A percentile compares a stretch with the other conserved stretches of the same genome.
Conservation (phyloP, 2,888 invertebrate species). For the Lepidocyrtinus sp. region DNA sequence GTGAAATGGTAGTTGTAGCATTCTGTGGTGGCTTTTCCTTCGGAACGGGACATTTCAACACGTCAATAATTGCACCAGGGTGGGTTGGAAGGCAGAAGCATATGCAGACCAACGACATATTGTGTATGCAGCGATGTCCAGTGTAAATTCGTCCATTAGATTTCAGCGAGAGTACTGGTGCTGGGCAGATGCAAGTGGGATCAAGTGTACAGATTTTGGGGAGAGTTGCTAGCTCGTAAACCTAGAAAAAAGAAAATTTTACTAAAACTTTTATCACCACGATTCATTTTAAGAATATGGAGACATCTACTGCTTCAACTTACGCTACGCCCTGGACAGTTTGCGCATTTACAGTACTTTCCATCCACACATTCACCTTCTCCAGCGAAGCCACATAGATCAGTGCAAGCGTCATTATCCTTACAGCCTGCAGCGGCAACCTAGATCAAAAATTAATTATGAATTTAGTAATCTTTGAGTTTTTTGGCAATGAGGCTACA, state of each 20-base stretch:
- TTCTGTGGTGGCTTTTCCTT: not conserved
- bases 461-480: no score
- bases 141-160: slow-evolving; percentile 26
- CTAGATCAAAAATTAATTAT: no score
- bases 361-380: slow-evolving; percentile 32
- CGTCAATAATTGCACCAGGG: slow-evolving; percentile 15
- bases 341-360: slow-evolving; percentile 41
- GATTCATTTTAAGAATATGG: no score
- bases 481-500: no score
- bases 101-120: slow-evolving; percentile 27
- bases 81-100: slow-evolving; percentile 53
- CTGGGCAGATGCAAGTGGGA: slow-evolving; percentile 48
- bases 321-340: slow-evolving; percentile 41
- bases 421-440: slow-evolving; percentile 26
- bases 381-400: slow-evolving; percentile 41
- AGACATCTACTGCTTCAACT: no score
- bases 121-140: slow-evolving; percentile 40
- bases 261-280: not conserved
- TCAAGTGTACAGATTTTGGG: slow-evolving; percentile 48
- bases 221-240: slow-evolving; percentile 29
- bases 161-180: slow-evolving; percentile 19
- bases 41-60: slow-evolving; percentile 43
- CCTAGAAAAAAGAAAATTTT: slow-evolving; percentile 18
- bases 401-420: slow-evolving; percentile 25
- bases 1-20: slow-evolving; percentile 5